Base-by-base conservation (phyloP, 2,797 vertebrate genomes). In the Enteromius paludinosus region DNA sequence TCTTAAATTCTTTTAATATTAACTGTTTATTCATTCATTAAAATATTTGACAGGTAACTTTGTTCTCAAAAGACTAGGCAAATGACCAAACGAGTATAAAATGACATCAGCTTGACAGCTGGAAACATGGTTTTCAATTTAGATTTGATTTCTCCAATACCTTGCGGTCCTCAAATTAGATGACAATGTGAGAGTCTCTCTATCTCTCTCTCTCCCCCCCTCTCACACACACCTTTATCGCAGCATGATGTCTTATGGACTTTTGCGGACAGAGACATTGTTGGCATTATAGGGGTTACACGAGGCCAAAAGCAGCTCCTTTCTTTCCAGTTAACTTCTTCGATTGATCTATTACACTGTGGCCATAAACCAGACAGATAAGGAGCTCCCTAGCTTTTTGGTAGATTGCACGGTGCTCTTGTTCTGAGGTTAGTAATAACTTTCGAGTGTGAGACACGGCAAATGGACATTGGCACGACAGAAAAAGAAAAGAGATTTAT, bases 341-440 rank as follows among this genome's bases (percentile, higher is more conserved):
- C 75, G 83, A 86, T 85, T 83, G 83, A 89, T 87, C 86, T 85
- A 86, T 87, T 87, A 87, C 84, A 85, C 79, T 66, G 77, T 52
- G 28, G 43, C 78, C 52, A 83, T 79, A 81, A 86, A 87, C 45
- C 64, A 62, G 54, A 72, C 73, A 88, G 90, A 90, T 90, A 90
- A 90, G 87, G 75, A 69, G 66, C 85, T 79, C 87, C 81, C 75
- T 77, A 66, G 81, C 84, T 88, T 87, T 84, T 83, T 72, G 77
- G 77, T 82, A 90, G 87, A 91, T 91, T 90, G 90, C 86, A 62
- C 82, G 23, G 86, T 76, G 88, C 87, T 85, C 84, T 86, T 83
- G 86, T 87, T 85, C 84, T 77, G 81, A 89, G 90, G 88, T 89
- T 90, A 87, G 89, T 91, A 90, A 90, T 88, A 89, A 91, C 89